Evolutionary conservation across 2,888 invertebrate species (phyloP), one percentile per base, ranked within the genome.

Genomic region (Agrochola lychnidis): DNA sequence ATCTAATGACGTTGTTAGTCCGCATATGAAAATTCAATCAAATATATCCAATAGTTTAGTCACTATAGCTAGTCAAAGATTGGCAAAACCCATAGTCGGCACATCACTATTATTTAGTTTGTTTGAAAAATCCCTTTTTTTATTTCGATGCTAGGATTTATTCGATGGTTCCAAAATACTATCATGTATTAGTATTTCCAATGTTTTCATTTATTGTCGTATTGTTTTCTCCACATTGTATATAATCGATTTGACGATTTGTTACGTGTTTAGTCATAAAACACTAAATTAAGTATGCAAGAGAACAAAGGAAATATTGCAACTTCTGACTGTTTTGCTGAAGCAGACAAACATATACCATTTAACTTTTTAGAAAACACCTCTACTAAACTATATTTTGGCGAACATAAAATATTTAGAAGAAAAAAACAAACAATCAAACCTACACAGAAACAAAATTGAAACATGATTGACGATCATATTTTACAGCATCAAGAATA

Each of bases 401-500:
- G 2, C 14, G 12, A 61, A 61, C 10, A 16, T 77, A 78, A 61
- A 69, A 53, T 6, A 1, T 1, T 1, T 1, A 61, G 22, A 53
- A 22, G 0, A 53, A 63, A 63, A 25, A 45, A 73, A 63, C 12
- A 67, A 67, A 57, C 25, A 64, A 42, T 40, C 10, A 51, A 56
- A 63, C 10, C n/a, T n/a, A 59, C 57, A 36, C 36, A 69, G 5
- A 59, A 69, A 51, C 36, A 51, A 56, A 72, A 48, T 40, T 57
- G 4, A 66, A 53, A 51, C 12, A 62, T 70, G 56, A 61, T 69
- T 69, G n/a, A 62, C n/a, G 66, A 69, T 66, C 42, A 30, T 69
- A 69, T 45, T 79, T 79, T 57, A 59, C 40, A 53, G n/a, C 42
- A 14, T 12, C 19, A 69, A 59, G 19, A 66, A 73, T 48, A 70